Conservation (phyloP, 2,888 invertebrate species). For the Amphimallon solstitiale region DNA sequence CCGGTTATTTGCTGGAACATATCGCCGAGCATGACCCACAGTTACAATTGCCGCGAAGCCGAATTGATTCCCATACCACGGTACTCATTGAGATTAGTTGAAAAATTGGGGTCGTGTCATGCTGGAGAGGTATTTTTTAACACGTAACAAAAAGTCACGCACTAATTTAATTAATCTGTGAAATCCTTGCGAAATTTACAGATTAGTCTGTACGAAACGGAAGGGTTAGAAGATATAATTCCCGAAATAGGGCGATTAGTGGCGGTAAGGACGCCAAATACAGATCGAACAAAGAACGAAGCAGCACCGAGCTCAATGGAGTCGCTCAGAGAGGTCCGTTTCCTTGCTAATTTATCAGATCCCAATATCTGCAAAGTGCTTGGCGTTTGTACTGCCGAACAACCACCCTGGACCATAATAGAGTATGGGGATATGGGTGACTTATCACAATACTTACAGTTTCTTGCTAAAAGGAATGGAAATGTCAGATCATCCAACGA, state of each 20-base stretch:
- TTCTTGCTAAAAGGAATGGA: constrained; percentile 60
- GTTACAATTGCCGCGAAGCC: constrained; percentile 69
- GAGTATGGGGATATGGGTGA: constrained; percentile 82
- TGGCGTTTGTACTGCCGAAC: constrained; percentile 69
- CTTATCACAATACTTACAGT: constrained; percentile 74
- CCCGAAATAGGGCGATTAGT: constrained; percentile 65
- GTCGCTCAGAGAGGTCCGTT: constrained; percentile 72
- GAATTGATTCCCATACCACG: constrained; percentile 68
- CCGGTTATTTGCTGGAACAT: constrained; percentile 71
- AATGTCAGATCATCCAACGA: constrained; percentile 55
- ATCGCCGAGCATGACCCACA: constrained; percentile 70
- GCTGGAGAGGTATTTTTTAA: constrained; percentile 66
- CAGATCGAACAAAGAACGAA: constrained; percentile 61
- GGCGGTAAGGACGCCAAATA: constrained; percentile 66
- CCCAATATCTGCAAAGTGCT: constrained; percentile 74
- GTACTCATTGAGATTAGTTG: constrained; percentile 67
- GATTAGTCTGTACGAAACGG: constrained; percentile 68
- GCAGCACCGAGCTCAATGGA: constrained; percentile 60
- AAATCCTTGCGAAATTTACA: constrained; percentile 54
- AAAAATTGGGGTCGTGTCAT: constrained; percentile 69
- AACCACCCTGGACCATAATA: constrained; percentile 75
- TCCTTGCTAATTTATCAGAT: constrained; percentile 74
- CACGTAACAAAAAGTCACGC: constrained; percentile 35
- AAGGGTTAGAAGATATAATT: constrained; percentile 64
- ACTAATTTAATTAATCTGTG: constrained; percentile 46